Evolutionary conservation across 2,888 invertebrate genomes (phyloP), one percentile per base, ranked within the genome.

Genomic region (Luperina nickerlii): DNA sequence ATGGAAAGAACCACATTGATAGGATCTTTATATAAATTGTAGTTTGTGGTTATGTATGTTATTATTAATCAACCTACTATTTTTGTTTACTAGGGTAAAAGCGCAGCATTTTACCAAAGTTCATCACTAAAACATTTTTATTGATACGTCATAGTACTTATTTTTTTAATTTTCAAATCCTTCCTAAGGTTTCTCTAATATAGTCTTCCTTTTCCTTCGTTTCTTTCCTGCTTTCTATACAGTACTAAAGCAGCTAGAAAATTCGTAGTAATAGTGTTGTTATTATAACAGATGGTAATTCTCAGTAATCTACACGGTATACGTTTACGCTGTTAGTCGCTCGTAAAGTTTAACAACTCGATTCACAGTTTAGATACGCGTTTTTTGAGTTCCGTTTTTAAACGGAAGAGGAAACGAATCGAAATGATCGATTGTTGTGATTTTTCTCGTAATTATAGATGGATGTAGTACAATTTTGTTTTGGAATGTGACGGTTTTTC

Each of bases 321-420:
- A 81, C 48, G 74, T 80, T 80, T 75, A 74, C 78, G 76, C 69
- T 78, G 74, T 76, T 79, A 70, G 68, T 42, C 74, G 84, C 82
- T 83, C 84, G 82, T 91, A 89, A 91, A 90, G 78, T 89, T 90
- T 90, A 81, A 90, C 82, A 82, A 72, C 83, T 74, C 83, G 84
- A 90, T 90, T 87, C 82, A 88, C 78, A 84, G 84, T 87, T 88
- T 86, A 85, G 87, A 88, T 87, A 86, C 83, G 84, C 77, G 67
- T 81, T 84, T 89, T 88, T 80, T 78, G 66, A 82, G 85, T 79
- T 86, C 79, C 83, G 79, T 81, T 78, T 51, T 63, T 45, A 54
- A 63, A 48, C 73, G 13, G 38, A n/a, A 60, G 60, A 71, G 62
- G 63, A 63, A 48, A 71, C 32, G 42, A 60, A 72, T 67, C 13